Percentiles rank a stretch among this genome's conserved stretches.
Evolutionary conservation across 2,113 vertebrate species (phyloP).

Genomic region (Sorex araneus): DNA sequence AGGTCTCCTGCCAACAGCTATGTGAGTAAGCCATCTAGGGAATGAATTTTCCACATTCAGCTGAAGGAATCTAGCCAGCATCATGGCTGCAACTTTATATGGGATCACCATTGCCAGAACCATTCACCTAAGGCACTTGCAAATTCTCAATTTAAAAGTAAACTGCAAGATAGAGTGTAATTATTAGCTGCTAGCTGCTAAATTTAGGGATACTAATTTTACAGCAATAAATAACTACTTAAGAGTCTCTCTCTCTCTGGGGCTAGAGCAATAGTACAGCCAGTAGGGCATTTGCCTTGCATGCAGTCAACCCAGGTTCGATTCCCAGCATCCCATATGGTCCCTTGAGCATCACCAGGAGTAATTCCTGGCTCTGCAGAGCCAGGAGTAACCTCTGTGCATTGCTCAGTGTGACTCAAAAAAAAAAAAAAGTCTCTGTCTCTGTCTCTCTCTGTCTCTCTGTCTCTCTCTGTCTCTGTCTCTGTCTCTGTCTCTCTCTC

Average conservation of each 20-base stretch:
- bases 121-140: neutral
- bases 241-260: neutral
- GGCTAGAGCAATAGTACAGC: no score
- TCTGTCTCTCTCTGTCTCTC: no score
- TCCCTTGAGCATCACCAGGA: no score
- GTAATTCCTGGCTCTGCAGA: no score
- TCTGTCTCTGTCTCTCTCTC: no score
- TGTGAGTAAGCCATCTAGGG: neutral
- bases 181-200: neutral
- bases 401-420: no score
- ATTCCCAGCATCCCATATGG: no score
- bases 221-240: neutral
- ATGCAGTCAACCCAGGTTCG: no score
- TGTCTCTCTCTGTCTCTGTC: no score
- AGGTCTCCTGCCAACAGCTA: neutral
- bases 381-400: no score
- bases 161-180: neutral
- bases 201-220: constrained; percentile 1
- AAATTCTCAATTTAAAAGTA: constrained; percentile 22
- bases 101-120: neutral
- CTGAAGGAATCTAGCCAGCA: neutral
- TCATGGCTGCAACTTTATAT: neutral
- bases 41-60: neutral
- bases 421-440: no score
- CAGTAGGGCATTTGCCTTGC: no score